These are phyloP conservation scores for Cheilosia vernalis DNA, from an alignment of 2,888 invertebrate species.

Conservation along the genomic window DNA sequence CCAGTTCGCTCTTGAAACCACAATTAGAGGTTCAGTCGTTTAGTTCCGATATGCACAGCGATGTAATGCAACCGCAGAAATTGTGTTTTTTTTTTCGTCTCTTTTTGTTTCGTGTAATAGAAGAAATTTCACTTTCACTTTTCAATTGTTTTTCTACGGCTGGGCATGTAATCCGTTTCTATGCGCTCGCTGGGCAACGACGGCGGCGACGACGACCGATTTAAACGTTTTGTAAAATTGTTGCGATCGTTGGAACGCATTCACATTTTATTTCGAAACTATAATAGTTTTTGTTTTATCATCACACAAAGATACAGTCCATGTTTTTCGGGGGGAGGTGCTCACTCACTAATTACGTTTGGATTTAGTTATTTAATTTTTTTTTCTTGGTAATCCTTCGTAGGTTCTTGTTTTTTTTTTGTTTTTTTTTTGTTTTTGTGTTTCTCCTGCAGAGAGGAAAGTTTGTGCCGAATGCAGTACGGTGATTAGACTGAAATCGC, in stretches of 20 bases:
- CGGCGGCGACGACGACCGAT: conserved; percentile 23
- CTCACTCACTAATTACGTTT: conserved; percentile 34
- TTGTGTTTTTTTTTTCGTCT: background rate
- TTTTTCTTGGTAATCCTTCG: conserved; percentile 25
- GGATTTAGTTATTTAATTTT: conserved; percentile 6
- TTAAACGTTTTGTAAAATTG: conserved; percentile 54
- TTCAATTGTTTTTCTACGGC: conserved; percentile 64
- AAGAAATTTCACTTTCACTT: conserved; percentile 75
- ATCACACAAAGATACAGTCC: conserved; percentile 42
- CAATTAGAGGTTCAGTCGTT: conserved; percentile 55
- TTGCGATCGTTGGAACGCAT: conserved; percentile 61
- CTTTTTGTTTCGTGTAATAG: conserved; percentile 56
- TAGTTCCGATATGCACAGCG: conserved; percentile 37
- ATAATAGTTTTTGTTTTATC: conserved; percentile 22
- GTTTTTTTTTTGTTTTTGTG: background rate
- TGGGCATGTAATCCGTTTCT: conserved; percentile 62
- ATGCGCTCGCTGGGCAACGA: conserved; percentile 9
- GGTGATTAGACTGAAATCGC: conserved; percentile 84
- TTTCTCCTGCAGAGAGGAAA: conserved; percentile 47
- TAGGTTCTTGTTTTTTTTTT: background rate
- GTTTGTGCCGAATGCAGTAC: conserved; percentile 79
- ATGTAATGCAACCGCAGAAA: conserved; percentile 58
- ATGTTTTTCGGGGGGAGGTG: conserved; percentile 3
- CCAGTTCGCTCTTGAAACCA: conserved; percentile 71
- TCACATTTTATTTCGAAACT: conserved; percentile 69